phyloP scores from a whole-genome alignment of 2,888 invertebrate species.

The Tetramorium bicarinatum region DNA sequence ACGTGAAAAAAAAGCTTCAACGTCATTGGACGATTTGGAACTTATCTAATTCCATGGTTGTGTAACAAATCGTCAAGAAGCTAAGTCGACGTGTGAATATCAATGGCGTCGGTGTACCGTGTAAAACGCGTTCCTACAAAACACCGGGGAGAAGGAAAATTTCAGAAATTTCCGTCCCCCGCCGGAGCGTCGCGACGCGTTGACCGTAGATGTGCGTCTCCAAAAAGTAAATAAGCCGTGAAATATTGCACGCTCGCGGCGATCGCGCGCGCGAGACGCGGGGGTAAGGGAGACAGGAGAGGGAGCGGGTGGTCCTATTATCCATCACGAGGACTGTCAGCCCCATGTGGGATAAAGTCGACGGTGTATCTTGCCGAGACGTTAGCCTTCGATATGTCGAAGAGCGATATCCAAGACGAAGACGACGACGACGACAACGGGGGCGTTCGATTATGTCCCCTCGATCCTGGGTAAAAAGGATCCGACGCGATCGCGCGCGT shows the following conservation, averaged over 20 bases:
- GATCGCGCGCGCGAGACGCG: constrained; percentile 5
- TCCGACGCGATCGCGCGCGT: constrained; percentile 1
- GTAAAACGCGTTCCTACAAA: constrained; percentile 1
- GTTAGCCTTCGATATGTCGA: constrained; percentile 41
- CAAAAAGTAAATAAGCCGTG: constrained; percentile 52
- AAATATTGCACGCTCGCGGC: constrained; percentile 54
- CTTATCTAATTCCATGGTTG: no score
- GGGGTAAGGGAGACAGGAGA: neutral
- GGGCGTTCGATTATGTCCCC: constrained; percentile 37
- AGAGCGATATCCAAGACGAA: neutral
- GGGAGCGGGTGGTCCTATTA: constrained; percentile 30
- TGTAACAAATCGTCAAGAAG: neutral
- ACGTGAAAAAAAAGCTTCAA: neutral
- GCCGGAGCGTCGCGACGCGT: constrained; percentile 20
- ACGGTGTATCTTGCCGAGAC: constrained; percentile 17
- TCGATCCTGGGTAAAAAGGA: constrained; percentile 26
- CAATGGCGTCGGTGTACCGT: neutral
- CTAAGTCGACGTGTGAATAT: neutral
- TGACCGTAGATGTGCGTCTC: constrained; percentile 40
- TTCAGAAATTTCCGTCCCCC: constrained; percentile 10
- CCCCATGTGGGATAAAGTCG: constrained; percentile 47
- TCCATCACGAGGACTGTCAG: constrained; percentile 52
- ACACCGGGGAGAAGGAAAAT: neutral
- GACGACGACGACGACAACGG: neutral
- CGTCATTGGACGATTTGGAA: neutral